A percentile compares a stretch with the other conserved stretches of the same genome.
Conservation (phyloP, 35 echinoderm and acorn worm genomes). For the Apostichopus californicus region DNA sequence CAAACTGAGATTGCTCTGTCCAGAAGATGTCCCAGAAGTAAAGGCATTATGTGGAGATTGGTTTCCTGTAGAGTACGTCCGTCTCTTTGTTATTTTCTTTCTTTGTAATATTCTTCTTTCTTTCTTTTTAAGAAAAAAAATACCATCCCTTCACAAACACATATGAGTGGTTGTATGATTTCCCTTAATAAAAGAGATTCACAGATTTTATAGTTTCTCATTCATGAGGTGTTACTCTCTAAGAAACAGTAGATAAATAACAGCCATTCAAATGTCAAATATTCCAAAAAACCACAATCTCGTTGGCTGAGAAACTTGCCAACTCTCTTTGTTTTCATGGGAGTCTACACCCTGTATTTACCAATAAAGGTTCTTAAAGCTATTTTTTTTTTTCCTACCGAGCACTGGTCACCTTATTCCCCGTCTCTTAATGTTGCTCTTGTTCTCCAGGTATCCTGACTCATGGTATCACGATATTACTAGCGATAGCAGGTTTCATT, state of each 20-base stretch:
- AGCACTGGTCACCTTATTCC: too few species aligned
- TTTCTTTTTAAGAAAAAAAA: neutral
- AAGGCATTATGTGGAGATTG: conserved; percentile 89
- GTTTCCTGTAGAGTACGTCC: conserved; percentile 98
- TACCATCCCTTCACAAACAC: neutral
- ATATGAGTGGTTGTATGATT: too few species aligned
- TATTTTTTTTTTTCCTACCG: too few species aligned
- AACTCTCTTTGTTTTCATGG: too few species aligned
- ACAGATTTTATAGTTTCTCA: too few species aligned
- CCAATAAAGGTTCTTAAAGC: too few species aligned
- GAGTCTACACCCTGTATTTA: too few species aligned
- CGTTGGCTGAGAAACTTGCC: too few species aligned
- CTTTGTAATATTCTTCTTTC: neutral
- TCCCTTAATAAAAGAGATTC: too few species aligned
- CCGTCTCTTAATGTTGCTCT: neutral
- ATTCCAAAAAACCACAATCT: too few species aligned
- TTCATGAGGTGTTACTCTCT: too few species aligned
- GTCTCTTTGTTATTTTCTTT: neutral
- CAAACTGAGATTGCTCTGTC: conserved; percentile 81
- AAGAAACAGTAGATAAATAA: too few species aligned
- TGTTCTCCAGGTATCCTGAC: conserved; percentile 80
- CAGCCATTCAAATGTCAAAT: neutral
- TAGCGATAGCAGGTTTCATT: conserved; percentile 87
- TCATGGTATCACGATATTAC: conserved; percentile 97
- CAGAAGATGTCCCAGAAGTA: conserved; percentile 89